These are phyloP conservation scores for Poeciliopsis presidionis DNA, from an alignment of 2,797 vertebrate genomes.

Conservation along the genomic window DNA sequence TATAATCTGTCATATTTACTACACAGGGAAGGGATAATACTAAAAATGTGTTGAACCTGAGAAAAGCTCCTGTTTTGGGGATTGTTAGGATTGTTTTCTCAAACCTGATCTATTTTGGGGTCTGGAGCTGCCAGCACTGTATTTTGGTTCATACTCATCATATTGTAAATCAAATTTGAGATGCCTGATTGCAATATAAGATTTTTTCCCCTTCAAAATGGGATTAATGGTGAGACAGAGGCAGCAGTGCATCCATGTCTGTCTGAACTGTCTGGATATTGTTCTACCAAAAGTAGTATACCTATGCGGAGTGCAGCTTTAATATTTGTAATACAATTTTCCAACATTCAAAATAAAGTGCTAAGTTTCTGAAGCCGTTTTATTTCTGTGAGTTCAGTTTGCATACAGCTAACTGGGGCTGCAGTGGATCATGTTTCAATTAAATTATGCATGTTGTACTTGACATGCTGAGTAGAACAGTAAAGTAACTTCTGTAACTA, in stretches of 20 bases:
- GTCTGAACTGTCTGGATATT: neutral
- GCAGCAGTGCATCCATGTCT: neutral
- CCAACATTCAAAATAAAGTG: neutral
- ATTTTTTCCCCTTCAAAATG: neutral
- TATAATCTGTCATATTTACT: constrained; percentile 36
- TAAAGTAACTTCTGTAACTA: neutral
- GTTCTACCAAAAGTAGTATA: neutral
- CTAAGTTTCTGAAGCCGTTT: neutral
- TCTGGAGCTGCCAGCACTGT: neutral
- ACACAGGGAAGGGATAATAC: constrained; percentile 2
- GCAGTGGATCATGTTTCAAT: neutral
- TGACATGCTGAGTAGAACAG: neutral
- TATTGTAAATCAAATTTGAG: neutral
- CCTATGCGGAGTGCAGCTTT: neutral
- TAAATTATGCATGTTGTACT: neutral
- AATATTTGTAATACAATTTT: neutral
- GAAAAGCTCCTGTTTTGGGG: neutral
- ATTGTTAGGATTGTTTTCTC: neutral
- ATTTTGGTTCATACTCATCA: neutral
- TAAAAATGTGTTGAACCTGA: neutral
- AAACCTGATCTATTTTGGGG: neutral
- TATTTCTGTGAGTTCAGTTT: neutral
- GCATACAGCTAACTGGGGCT: neutral
- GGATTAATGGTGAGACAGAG: neutral
- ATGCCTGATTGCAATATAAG: neutral